Evolutionary conservation across 2,888 invertebrate genomes (phyloP).

Genomic region (Ochropleura leucogaster): DNA sequence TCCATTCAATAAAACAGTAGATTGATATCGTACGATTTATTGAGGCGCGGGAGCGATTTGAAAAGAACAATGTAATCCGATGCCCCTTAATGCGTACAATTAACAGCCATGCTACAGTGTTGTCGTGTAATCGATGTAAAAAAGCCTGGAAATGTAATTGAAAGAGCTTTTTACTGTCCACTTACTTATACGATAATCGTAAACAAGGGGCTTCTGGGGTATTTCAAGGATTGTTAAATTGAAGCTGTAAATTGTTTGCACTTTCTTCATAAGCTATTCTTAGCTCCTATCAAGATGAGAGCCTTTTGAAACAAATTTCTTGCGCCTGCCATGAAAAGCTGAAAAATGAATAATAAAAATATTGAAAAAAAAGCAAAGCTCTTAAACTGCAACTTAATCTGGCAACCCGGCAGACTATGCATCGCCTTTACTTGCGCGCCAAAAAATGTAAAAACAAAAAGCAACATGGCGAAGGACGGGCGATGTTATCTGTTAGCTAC

Average conservation of each 20-base stretch:
- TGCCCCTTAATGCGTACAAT: slow-evolving; percentile 61
- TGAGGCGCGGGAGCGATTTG: slow-evolving; percentile 45
- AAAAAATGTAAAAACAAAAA: slow-evolving; percentile 63
- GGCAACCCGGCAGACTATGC: slow-evolving; percentile 50
- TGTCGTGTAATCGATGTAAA: slow-evolving; percentile 49
- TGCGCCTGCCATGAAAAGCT: neutral
- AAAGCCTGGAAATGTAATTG: slow-evolving; percentile 45
- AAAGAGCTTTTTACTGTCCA: slow-evolving; percentile 3
- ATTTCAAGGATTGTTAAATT: slow-evolving; percentile 28
- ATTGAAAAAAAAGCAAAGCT: slow-evolving; percentile 1
- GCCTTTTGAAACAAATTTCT: neutral
- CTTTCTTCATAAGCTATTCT: neutral
- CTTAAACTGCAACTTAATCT: slow-evolving; percentile 44
- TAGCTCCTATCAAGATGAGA: neutral
- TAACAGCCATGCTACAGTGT: slow-evolving; percentile 46
- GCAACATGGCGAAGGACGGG: slow-evolving; percentile 73
- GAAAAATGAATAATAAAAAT: neutral
- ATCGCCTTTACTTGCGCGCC: slow-evolving; percentile 58
- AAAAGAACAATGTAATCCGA: slow-evolving; percentile 60
- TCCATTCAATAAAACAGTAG: slow-evolving; percentile 69
- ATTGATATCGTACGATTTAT: slow-evolving; percentile 71
- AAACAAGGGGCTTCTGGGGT: slow-evolving; percentile 8
- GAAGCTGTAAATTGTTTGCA: slow-evolving; percentile 14
- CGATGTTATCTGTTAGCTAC: slow-evolving; percentile 80
- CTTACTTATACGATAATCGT: slow-evolving; percentile 43